These are phyloP conservation scores for Sinella curviseta DNA, from an alignment of 1,140 invertebrate genomes.

Conservation along the genomic window DNA sequence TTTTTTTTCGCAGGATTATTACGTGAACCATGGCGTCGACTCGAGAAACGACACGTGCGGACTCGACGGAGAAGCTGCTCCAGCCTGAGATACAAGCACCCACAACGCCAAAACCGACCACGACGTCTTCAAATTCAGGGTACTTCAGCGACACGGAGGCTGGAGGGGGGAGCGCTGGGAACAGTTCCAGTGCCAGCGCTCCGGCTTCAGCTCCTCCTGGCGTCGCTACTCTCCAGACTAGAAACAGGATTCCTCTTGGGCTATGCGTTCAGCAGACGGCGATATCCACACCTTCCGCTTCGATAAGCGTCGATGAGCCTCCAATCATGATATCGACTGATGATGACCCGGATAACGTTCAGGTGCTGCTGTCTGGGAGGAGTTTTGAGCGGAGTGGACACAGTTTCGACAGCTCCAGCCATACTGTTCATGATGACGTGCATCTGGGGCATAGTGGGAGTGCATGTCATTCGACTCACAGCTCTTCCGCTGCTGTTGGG, in stretches of 20 bases:
- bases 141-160: conserved; percentile 25
- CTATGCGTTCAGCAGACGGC: conserved; percentile 45
- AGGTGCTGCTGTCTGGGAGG: not conserved
- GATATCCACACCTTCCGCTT: conserved; percentile 39
- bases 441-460: not conserved
- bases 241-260: conserved; percentile 36
- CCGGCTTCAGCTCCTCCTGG: not conserved
- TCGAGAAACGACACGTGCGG: not conserved
- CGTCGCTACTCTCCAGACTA: not conserved
- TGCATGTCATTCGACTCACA: not conserved
- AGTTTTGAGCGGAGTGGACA: not conserved
- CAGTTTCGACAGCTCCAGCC: conserved; percentile 2
- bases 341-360: conserved; percentile 41
- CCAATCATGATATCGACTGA: conserved; percentile 47
- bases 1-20: not conserved
- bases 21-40: not conserved
- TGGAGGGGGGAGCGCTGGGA: not conserved
- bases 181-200: not conserved
- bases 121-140: conserved; percentile 10
- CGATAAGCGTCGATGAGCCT: conserved; percentile 45
- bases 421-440: not conserved
- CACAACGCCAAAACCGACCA: conserved; percentile 21
- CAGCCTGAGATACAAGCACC: not conserved
- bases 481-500: not conserved
- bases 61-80: conserved; percentile 31